Evolutionary conservation across 2,113 vertebrate species (phyloP).

Genomic region (Ciconia stormi): DNA sequence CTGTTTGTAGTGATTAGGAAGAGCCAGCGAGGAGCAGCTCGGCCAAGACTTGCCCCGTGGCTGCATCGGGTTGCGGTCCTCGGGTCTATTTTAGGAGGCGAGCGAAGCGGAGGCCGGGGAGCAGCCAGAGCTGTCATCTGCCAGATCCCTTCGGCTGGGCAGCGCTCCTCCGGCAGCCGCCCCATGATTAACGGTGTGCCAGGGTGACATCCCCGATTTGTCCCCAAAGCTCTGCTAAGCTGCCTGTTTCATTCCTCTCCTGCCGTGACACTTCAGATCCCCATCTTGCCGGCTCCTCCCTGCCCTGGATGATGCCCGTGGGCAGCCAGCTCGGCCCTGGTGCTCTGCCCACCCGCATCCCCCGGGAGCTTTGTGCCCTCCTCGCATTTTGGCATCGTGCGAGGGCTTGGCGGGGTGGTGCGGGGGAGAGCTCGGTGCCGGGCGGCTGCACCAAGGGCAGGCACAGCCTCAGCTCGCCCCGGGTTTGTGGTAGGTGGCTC

Average conservation of each 20-base stretch:
- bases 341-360: not conserved
- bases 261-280: accelerated
- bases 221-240: not conserved
- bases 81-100: constrained; percentile 20
- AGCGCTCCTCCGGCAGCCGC: constrained; percentile 11
- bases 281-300: not conserved
- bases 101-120: not conserved
- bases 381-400: accelerated
- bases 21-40: not conserved
- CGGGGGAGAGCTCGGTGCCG: not conserved
- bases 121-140: not conserved
- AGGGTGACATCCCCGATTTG: not conserved
- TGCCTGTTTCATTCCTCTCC: not conserved
- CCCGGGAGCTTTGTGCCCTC: not conserved
- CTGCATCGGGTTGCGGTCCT: not conserved
- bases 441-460: not conserved
- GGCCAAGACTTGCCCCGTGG: not conserved
- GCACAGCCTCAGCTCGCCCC: accelerated
- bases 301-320: not conserved
- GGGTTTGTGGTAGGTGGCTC: not conserved
- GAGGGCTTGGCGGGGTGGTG: not conserved
- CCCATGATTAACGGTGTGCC: constrained; percentile 1
- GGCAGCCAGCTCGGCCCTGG: not conserved
- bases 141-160: not conserved
- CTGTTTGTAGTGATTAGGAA: not conserved